Base-by-base conservation (phyloP, 2,797 vertebrate species). In the Nyctalus aviator region DNA sequence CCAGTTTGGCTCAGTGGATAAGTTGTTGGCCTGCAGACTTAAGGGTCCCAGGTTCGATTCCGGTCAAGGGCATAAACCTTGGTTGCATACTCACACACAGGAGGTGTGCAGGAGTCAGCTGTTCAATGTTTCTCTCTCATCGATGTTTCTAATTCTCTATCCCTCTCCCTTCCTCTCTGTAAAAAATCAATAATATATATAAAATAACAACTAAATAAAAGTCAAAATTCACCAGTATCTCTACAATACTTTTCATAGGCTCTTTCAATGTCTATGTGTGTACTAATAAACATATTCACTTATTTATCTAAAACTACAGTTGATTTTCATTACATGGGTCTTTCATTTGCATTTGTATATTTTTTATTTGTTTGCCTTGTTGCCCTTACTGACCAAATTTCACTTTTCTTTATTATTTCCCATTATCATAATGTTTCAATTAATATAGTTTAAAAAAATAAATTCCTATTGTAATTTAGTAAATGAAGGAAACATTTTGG, bases 401-500 rank as follows among this genome's bases (percentile, higher is more conserved):
- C 25, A 72, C 14, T 75, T 87, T 75, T 66, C 9, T 84, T 55
- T 57, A 55, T 57, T 46, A 71, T 8, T 94, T 23, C 4, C 75
- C 12, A 7, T 73, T 89, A 64, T 64, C 2, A 8, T 78, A 89
- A 44, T 78, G 73, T 71, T 76, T 84, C 30, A 66, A 53, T 8
- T 37, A 53, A 37, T 2, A 57, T 5, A 27, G 15, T 57, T 91
- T 30, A 46, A 76, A 85, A 88, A 88, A 71, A 30, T 85, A 66
- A 84, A 79, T 76, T 44, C 10, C 10, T 48, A 20, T 20, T 75
- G 8, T n/a, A 84, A 85, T 66, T 79, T 84, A 73, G 18, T 72
- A 77, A 93, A 84, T 35, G 25, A 81, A 92, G 48, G 46, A 78
- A 76, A 66, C 75, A 75, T 75, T 37, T 89, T 69, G 18, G 44